A percentile compares a stretch with the other conserved stretches of the same genome.
phyloP scores from a whole-genome alignment of 2,113 vertebrate species.

The Catharus minimus region DNA sequence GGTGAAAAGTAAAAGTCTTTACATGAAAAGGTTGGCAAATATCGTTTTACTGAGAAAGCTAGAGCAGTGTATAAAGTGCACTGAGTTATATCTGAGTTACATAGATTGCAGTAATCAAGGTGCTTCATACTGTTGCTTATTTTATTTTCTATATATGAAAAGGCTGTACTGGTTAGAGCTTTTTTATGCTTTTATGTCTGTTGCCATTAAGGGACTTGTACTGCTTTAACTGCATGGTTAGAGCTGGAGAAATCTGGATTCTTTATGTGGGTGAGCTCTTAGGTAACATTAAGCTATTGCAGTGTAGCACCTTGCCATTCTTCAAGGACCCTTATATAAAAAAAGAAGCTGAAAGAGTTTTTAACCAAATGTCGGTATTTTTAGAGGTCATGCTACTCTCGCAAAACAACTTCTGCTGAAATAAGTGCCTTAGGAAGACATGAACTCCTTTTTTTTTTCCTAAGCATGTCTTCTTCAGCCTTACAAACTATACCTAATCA shows the following conservation, averaged over 20 bases:
- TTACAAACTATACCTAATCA: not conserved
- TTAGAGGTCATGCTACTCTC: not conserved
- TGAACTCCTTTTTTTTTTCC: not conserved
- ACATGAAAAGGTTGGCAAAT: not conserved
- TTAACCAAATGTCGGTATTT: not conserved
- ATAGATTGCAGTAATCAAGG: not conserved
- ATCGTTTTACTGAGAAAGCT: not conserved
- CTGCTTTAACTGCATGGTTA: not conserved
- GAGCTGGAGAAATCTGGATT: not conserved
- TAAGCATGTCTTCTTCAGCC: not conserved
- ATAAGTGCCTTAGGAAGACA: not conserved
- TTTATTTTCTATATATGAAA: not conserved
- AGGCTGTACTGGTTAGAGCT: not conserved
- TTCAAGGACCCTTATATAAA: not conserved
- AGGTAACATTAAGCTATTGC: not conserved
- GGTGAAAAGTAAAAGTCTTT: not conserved
- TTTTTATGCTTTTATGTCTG: not conserved
- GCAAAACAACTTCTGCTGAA: not conserved
- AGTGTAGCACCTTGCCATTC: not conserved
- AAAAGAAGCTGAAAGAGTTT: not conserved
- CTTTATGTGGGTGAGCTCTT: not conserved
- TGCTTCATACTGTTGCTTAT: not conserved
- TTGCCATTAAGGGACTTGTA: not conserved
- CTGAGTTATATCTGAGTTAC: not conserved
- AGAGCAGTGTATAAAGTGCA: not conserved